Percentiles rank a stretch among this genome's conserved stretches.
These are phyloP conservation scores for Lepus townsendii DNA, from an alignment of 2,797 vertebrate species.

Conservation along the genomic window DNA sequence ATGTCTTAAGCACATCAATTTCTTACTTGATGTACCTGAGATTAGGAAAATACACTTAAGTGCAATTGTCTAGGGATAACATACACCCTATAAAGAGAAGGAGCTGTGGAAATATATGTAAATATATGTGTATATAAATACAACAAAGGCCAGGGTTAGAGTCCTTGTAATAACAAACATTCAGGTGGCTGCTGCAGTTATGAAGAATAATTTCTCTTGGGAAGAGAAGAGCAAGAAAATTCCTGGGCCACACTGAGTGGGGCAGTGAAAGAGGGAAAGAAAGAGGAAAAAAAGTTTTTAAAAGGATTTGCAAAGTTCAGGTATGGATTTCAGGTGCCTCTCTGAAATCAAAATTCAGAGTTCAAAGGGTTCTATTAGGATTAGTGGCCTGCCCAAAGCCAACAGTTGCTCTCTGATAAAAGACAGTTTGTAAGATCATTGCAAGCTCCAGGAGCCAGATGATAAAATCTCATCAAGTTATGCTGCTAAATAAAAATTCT, in stretches of 20 bases:
- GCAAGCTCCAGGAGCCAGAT: background rate
- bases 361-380: background rate
- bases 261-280: background rate
- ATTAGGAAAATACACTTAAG: background rate
- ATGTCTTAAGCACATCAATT: background rate
- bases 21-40: background rate
- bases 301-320: background rate
- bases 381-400: background rate
- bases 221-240: background rate
- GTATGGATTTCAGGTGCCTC: background rate
- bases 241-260: background rate
- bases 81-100: background rate
- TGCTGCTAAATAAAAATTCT: background rate
- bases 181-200: background rate
- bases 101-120: background rate
- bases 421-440: background rate
- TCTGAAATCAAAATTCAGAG: slow-evolving; percentile 30
- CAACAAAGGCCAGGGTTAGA: background rate
- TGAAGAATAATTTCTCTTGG: background rate
- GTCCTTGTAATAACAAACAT: background rate
- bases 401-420: background rate
- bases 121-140: too few species aligned
- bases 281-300: background rate
- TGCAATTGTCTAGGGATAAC: background rate
- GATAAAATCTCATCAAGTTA: background rate